phyloP scores from a whole-genome alignment of 2,797 vertebrate genomes.

The Sebastes wilsoni region DNA sequence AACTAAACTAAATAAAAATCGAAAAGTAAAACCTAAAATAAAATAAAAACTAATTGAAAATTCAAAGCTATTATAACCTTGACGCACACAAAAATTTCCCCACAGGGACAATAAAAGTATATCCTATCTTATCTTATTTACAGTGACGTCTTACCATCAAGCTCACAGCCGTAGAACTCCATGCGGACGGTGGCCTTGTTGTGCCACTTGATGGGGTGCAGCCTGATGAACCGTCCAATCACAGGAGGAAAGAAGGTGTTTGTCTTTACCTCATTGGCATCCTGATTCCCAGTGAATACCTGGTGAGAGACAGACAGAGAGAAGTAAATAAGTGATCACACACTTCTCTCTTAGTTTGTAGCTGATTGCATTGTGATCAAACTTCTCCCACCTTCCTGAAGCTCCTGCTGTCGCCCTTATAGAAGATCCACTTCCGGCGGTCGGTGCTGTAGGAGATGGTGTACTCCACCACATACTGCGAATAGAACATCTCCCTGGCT shows the following conservation, averaged over 20 bases:
- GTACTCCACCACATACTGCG: slow-evolving; percentile 84
- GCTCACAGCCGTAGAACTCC: slow-evolving; percentile 94
- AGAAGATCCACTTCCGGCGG: slow-evolving; percentile 87
- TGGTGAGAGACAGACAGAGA: slow-evolving; percentile 49
- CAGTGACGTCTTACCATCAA: slow-evolving; percentile 84
- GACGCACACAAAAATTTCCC: too few relatives aligned
- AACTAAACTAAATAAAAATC: too few relatives aligned
- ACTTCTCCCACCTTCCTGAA: slow-evolving; percentile 78
- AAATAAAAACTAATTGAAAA: too few relatives aligned
- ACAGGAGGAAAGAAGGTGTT: slow-evolving; percentile 92
- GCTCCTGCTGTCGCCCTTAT: slow-evolving; percentile 87
- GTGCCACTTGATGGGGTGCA: slow-evolving; percentile 85
- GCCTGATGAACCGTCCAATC: slow-evolving; percentile 88
- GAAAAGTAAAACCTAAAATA: accelerated
- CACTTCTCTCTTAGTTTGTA: not conserved
- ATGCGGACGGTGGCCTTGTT: slow-evolving; percentile 88
- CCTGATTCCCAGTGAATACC: slow-evolving; percentile 91
- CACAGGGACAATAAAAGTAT: too few relatives aligned
- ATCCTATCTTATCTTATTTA: too few relatives aligned
- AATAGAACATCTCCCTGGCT: slow-evolving; percentile 84
- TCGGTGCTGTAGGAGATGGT: slow-evolving; percentile 90
- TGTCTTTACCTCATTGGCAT: slow-evolving; percentile 79
- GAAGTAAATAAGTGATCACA: not conserved
- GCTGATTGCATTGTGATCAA: not conserved
- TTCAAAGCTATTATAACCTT: accelerated